phyloP scores from a whole-genome alignment of 2,888 invertebrate genomes.

The Ectropis crepuscularia region DNA sequence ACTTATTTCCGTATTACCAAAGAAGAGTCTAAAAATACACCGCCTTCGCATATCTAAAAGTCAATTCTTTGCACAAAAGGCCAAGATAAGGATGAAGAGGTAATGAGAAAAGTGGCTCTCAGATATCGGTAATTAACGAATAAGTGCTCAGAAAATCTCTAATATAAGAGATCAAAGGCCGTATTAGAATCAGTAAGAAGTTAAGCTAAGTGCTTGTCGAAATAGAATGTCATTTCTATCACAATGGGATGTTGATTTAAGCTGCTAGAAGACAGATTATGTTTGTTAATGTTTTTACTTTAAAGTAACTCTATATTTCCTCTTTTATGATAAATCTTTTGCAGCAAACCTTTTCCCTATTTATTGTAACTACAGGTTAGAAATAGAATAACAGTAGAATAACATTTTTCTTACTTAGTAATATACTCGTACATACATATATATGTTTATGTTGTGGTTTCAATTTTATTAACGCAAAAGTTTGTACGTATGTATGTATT shows the following conservation, averaged over 20 bases:
- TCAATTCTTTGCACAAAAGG: constrained; percentile 20
- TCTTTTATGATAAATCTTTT: no score
- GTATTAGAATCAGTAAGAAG: constrained; percentile 20
- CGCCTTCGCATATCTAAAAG: constrained; percentile 2
- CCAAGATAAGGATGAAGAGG: constrained; percentile 15
- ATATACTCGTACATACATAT: no score
- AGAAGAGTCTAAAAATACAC: constrained; percentile 5
- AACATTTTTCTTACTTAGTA: no score
- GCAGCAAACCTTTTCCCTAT: no score
- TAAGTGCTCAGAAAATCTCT: constrained; percentile 23
- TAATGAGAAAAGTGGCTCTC: constrained; percentile 23
- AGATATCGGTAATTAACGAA: constrained; percentile 30
- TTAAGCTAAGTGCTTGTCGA: constrained; percentile 13
- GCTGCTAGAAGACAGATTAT: constrained; percentile 1
- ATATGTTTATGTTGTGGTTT: no score
- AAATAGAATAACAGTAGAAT: no score
- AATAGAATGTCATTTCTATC: constrained; percentile 10
- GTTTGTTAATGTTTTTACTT: background rate
- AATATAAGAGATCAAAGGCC: constrained; percentile 38
- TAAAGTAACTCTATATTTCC: background rate
- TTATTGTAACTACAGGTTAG: no score
- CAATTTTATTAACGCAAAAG: no score
- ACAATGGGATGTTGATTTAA: constrained; percentile 9
- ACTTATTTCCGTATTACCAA: constrained; percentile 3
- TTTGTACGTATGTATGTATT: no score